Evolutionary conservation across 2,797 vertebrate species (phyloP), one percentile per base, ranked within the genome.

Genomic region (Pangasius mekongensis): DNA sequence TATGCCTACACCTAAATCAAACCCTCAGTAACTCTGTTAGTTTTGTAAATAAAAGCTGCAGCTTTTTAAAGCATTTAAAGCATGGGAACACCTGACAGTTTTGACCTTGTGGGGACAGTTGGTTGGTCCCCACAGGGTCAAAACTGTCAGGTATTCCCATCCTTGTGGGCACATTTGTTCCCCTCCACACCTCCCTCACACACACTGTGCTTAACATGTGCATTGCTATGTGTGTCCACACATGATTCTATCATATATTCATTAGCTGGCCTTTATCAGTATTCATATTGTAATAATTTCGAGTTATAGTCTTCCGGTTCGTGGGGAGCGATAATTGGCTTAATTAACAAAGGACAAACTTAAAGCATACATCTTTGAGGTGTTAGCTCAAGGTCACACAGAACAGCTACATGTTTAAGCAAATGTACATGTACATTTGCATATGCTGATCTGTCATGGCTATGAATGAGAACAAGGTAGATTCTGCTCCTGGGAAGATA

Each of bases 341-440:
- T 84, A 86, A 88, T 87, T 88, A 90, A 77, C 54, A 83, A 90
- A 36, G 14, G n/a, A 11, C 67, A 78, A 20, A 89, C 39, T 86
- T 87, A 43, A 60, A 33, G 60, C 39, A 24, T 33, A 30, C 52
- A 82, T 78, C 66, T 88, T 76, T 86, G 62, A 83, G 64, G 71
- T 64, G 43, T 84, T 33, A 62, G 54, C 39, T 92, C 77, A 87
- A 90, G 87, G 89, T 90, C 89, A 81, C 60, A 83, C 22, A 43
- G 84, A 84, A 88, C 36, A 52, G 30, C 30, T 62, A 13, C 62
- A 81, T n/a, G n/a, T n/a, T n/a, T n/a, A n/a, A n/a, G n/a, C n/a
- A n/a, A n/a, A n/a, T n/a, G n/a, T n/a, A n/a, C 67, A 67, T 83
- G 20, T 22, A 36, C 16, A 89, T 87, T 86, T 89, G 89, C 87